Evolutionary conservation across 2,113 vertebrate species (phyloP), one percentile per base, ranked within the genome.

Genomic region (Helogale parvula): DNA sequence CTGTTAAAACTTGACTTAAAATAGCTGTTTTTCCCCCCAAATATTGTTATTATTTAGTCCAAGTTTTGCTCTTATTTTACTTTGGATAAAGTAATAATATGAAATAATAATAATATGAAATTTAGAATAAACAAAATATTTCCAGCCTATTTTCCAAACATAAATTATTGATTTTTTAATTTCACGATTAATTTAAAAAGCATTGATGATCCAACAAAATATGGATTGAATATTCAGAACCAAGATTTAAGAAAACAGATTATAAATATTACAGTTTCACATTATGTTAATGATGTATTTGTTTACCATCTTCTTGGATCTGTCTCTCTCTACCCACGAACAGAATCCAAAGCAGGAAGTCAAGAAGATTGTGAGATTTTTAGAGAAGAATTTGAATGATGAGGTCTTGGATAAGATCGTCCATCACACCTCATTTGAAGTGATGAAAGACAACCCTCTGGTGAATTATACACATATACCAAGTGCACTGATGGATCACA

Each of bases 401-500:
- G 88, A 72, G 0, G 76, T 23, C 0, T 60, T 99, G 84, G 98
- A 98, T 15, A 68, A 94, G 52, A 97, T 99, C 0, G 15, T 97
- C 12, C 77, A 4, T 2, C 97, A 98, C 25, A 99, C 98, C 0
- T 98, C 98, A 45, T 99, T 99, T 2, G 97, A 98, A 71, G 16
- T 92, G 88, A 99, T 99, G 99, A 98, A 98, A 87, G 80, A 98
- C 85, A 99, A 99, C 29, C 98, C 98, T 17, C 33, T 97, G 92
- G 97, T 98, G 92, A 99, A 99, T 89, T 99, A 98, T 23, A 98
- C 35, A 38, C 97, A 89, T 71, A 1, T 98, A 6, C 97, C 99
- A 17, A 35, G 27, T 0, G 0, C 4, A 8, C 0, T 98, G 45
- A 97, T 99, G 98, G 98, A 99, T 65, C 98, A 98, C 0, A 33